Conservation (phyloP, 2,888 invertebrate genomes). For the Chalcosyrphus nemorum region DNA sequence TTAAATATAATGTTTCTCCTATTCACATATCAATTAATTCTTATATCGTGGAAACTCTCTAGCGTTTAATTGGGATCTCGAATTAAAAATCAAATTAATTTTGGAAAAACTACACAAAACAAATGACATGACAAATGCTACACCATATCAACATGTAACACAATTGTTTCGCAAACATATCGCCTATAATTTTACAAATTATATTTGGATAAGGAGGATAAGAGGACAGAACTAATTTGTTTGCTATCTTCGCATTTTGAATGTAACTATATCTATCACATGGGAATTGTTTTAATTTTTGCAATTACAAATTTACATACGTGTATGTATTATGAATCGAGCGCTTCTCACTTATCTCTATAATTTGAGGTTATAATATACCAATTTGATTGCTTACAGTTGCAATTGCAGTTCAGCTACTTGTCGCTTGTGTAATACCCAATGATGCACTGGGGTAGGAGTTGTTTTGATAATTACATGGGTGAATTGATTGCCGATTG, state of each 20-base stretch:
- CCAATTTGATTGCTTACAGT: conserved; percentile 4
- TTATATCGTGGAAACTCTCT: background rate
- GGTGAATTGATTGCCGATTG: background rate
- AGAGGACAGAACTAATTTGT: background rate
- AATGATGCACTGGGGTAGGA: background rate
- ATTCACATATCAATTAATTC: background rate
- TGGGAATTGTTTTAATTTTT: background rate
- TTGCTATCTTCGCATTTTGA: no score
- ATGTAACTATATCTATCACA: background rate
- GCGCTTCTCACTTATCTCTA: background rate
- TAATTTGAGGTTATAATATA: conserved; percentile 17
- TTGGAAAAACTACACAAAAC: conserved; percentile 32
- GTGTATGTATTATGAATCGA: background rate
- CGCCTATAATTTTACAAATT: background rate
- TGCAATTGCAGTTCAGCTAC: conserved; percentile 7
- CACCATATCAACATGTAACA: background rate
- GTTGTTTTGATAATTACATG: background rate
- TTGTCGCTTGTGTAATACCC: conserved; percentile 2
- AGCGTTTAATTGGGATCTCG: background rate
- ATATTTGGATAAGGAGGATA: background rate
- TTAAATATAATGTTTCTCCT: background rate
- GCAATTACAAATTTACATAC: background rate
- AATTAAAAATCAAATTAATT: conserved; percentile 30
- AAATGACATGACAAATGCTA: background rate
- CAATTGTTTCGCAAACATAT: background rate